Evolutionary conservation across 2,888 invertebrate genomes (phyloP), one percentile per base, ranked within the genome.

Genomic region (Dasysyrphus albostriatus): DNA sequence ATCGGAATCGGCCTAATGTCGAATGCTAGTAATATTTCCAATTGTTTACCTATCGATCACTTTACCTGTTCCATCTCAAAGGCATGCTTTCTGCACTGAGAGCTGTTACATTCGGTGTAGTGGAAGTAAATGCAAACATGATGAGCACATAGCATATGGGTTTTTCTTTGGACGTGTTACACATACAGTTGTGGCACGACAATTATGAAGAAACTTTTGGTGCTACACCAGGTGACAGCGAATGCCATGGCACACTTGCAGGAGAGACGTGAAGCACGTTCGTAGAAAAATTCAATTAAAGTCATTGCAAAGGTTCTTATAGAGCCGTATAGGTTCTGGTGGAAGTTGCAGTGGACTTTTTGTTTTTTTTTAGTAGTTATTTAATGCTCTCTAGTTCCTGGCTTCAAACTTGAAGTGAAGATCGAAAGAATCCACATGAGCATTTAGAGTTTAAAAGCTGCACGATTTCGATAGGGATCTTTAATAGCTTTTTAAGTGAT

Each of bases 31-130:
- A 78, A 72, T 58, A 70, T 75, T 58, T 79, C 65, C 49, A 72
- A 65, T 72, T 75, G 56, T 72, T 84, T 72, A 80, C 76, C 84
- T 84, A 84, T 84, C 76, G 65, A 80, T 84, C 84, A 80, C 44
- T 19, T 39, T 75, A 44, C 75, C 75, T 65, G 51, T 80, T 44
- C 44, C 58, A 42, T 69, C 3, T 34, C 32, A 34, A 12, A 32
- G 47, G 29, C 42, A 6, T 7, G 14, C 29, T 70, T 51, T 12
- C 58, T 44, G 42, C 16, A 19, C 63, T 44, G 16, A 29, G 37
- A 19, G 12, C 14, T 32, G 37, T 5, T 32, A 32, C 14, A 39
- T 8, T 19, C 29, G 54, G 24, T 16, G 37, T 6, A 42, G 24
- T 42, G 39, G 61, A 61, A 61, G 61, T 24, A 16, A 58, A 32